These are phyloP conservation scores for Microcebus lehilahytsara DNA, from an alignment of 2,113 vertebrate genomes.

Conservation along the genomic window DNA sequence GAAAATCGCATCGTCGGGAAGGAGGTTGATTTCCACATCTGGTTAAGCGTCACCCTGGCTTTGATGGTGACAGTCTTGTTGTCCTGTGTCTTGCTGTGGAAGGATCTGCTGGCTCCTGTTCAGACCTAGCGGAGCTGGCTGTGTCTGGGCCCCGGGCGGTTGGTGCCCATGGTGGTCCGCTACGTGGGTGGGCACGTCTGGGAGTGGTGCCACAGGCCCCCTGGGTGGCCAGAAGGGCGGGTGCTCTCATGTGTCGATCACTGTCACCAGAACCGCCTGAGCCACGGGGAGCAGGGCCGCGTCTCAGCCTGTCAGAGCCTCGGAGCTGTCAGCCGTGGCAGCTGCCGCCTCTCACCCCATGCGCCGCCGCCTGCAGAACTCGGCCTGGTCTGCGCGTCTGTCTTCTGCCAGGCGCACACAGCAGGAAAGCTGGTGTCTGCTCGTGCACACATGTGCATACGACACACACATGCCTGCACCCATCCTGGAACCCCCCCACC, in stretches of 20 bases:
- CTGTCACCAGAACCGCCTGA: constrained; percentile 4
- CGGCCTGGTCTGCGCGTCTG: not conserved
- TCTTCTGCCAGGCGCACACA: not conserved
- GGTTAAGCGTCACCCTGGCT: not conserved
- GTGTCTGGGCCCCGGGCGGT: not conserved
- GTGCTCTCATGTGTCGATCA: not conserved
- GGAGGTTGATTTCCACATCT: not conserved
- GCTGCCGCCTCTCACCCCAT: not conserved
- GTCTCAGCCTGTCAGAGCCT: not conserved
- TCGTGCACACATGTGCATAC: fast-evolving
- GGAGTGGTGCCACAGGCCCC: not conserved
- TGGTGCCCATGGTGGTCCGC: not conserved
- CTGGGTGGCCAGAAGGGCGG: not conserved
- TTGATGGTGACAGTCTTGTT: not conserved
- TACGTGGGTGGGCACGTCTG: fast-evolving
- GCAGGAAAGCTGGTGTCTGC: not conserved
- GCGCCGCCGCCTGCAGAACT: not conserved
- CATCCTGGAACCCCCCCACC: fast-evolving
- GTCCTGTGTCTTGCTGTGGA: not conserved
- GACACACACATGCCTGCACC: not conserved
- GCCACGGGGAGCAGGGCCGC: not conserved
- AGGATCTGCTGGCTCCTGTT: not conserved
- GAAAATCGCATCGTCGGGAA: not conserved
- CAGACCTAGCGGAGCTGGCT: not conserved
- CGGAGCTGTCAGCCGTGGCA: not conserved